Evolutionary conservation across 2,888 invertebrate species (phyloP).

Genomic region (Orthonevra nobilis): DNA sequence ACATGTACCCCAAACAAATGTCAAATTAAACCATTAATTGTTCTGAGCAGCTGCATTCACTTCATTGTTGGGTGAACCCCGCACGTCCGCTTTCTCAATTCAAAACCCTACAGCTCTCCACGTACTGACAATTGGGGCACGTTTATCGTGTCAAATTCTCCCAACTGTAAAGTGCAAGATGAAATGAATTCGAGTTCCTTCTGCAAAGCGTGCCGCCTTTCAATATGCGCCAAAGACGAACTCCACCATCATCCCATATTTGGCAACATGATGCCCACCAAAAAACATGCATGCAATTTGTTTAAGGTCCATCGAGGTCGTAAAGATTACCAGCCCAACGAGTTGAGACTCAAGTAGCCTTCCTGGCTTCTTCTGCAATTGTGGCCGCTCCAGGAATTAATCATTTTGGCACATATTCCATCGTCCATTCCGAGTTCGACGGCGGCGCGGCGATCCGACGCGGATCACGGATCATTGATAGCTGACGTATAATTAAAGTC

Average conservation of each 20-base stretch:
- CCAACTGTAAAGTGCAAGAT: constrained; percentile 35
- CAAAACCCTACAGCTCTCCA: too few relatives aligned
- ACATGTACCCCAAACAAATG: constrained; percentile 12
- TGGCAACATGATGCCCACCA: too few relatives aligned
- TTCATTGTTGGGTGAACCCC: background rate
- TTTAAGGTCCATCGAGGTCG: background rate
- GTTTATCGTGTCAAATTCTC: constrained; percentile 44
- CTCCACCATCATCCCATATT: constrained; percentile 17
- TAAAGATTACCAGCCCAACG: background rate
- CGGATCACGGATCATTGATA: constrained; percentile 62
- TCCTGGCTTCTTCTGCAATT: constrained; percentile 43
- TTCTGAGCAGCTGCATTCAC: constrained; percentile 23
- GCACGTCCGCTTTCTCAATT: background rate
- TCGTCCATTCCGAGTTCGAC: constrained; percentile 15
- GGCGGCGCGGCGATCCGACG: constrained; percentile 11
- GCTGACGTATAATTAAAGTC: constrained; percentile 58
- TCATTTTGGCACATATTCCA: constrained; percentile 68
- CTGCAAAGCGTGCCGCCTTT: constrained; percentile 1
- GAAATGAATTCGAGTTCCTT: background rate
- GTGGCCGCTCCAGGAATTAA: constrained; percentile 56
- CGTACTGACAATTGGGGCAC: constrained; percentile 27
- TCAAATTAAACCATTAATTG: constrained; percentile 18
- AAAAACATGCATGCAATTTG: constrained; percentile 17
- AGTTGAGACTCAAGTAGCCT: constrained; percentile 17
- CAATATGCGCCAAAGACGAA: background rate